Evolutionary conservation across 1,140 invertebrate species (phyloP), one percentile per base, ranked within the genome.

Genomic region (Sweltsa coloradensis): DNA sequence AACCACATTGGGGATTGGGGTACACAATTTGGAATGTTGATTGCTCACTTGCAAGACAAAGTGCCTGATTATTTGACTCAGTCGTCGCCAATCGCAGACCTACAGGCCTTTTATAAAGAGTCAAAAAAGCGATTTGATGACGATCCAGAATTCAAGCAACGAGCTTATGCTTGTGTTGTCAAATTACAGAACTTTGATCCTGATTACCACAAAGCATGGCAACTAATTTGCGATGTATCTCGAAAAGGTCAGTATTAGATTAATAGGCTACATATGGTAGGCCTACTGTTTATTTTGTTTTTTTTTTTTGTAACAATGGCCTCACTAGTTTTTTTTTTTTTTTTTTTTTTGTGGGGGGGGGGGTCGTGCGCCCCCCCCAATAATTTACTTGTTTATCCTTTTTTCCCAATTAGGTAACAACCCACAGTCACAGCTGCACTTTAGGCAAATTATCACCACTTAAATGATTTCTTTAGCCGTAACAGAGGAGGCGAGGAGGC

Each of bases 1-100:
- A 99, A 99, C 68, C 96, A 99, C 61, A 68, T 99, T 36, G 97
- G 97, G n/a, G 97, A 99, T 66, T 99, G 97, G 97, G 97, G 97
- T 6, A 99, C 97, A 1, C 97, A 98, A 63, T 99, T 99, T 76
- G 96, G 96, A 40, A 99, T 99, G 97, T 70, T 99, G 0, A 95
- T 99, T 60, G 92, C 94, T 41, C 92, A 99, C 71, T 72, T 99
- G 18, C 79, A 43, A 66, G 95, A 99, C 51, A 78, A 79, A 56
- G 99, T 88, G 66, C 95, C 96, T 0, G 70, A 98, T 67, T 99
- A 86, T 62, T 61, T 79, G 23, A 78, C 68, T 3, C 75, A 82
- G 43, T 85, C 85, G 13, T 93, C 95, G 23, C 82, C 93, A 2
- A 94, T 99, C 61, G 71, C 77, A 23, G 92, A 99, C 70, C 75